These are phyloP conservation scores for Stratiolaelaps scimitus DNA, from an alignment of 1,140 invertebrate genomes.

Conservation along the genomic window DNA sequence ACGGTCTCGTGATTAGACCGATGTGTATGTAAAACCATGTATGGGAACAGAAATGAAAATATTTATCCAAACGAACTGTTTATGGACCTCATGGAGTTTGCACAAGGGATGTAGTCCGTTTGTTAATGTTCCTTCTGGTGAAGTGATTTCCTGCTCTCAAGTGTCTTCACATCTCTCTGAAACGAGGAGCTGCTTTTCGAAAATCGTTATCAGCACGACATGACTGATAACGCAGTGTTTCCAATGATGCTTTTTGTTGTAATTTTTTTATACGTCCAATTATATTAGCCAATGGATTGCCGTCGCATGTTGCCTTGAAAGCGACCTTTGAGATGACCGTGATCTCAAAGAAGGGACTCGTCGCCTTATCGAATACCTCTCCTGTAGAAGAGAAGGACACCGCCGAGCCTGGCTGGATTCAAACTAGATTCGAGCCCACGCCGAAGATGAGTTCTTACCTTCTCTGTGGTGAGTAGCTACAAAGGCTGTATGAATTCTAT, in stretches of 20 bases:
- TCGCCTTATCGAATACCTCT: constrained; percentile 87
- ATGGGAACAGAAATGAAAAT: too few relatives aligned
- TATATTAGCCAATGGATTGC: constrained; percentile 83
- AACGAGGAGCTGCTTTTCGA: too few relatives aligned
- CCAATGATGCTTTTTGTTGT: too few relatives aligned
- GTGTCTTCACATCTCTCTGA: too few relatives aligned
- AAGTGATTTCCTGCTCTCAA: too few relatives aligned
- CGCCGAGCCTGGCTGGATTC: constrained; percentile 44
- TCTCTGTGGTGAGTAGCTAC: constrained; percentile 49
- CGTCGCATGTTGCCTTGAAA: constrained; percentile 89
- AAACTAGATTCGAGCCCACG: constrained; percentile 64
- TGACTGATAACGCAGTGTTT: too few relatives aligned
- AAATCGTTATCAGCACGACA: too few relatives aligned
- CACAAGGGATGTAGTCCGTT: constrained; percentile 30
- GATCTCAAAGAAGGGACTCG: constrained; percentile 53
- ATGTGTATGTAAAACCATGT: too few relatives aligned
- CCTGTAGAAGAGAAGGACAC: constrained; percentile 42
- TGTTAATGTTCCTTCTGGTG: constrained; percentile 39
- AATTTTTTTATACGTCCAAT: too few relatives aligned
- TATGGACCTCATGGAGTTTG: constrained; percentile 12
- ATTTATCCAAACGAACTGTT: not conserved
- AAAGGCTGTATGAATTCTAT: not conserved
- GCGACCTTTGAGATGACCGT: constrained; percentile 83
- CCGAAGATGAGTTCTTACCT: constrained; percentile 95
- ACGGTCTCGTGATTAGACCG: not conserved